Base-by-base conservation (phyloP, 2,797 vertebrate species). In the Apodemus agrarius region DNA sequence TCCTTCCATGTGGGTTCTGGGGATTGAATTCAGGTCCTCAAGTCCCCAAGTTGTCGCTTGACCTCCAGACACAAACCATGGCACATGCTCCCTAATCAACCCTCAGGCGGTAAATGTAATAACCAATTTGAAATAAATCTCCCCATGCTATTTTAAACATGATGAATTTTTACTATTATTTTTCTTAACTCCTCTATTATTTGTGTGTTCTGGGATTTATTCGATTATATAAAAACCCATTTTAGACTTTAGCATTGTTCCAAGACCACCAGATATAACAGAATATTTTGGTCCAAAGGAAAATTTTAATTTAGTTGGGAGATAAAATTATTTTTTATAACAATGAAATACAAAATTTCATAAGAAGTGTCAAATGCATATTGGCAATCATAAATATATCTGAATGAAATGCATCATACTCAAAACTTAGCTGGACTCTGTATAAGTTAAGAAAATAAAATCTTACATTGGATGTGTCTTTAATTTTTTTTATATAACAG, bases 121-220 rank as follows among this genome's bases (percentile, higher is more conserved):
- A 74, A 40, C 8, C 69, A n/a, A 14, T 26, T 69, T n/a, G 22
- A 52, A 52, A 46, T 49, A 86, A 85, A 8, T 69, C 19, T 95
- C 89, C 78, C 54, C 11, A n/a, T 57, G 57, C 21, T 63, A 40
- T 72, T 88, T 57, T 67, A 80, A 84, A 59, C 3, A 65, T 83
- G 17, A 89, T 87, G 76, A 75, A 1, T 19, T 84, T 96, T 97
- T 95, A 72, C 80, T 90, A 82, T 43, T 29, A 63, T 67, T 91
- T 93, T 26, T 29, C 21, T 89, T 74, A 67, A 49, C 61, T 87
- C 11, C 2, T 17, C 37, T 54, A 76, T 31, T 40, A 67, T 88
- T 61, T 90, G 7, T 19, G 65, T 75, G 61, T 85, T 94, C 65
- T 82, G 8, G 13, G 5, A 59, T 88, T 82, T 79, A 74, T 49